Evolutionary conservation across 2,888 invertebrate genomes (phyloP), one percentile per base, ranked within the genome.

Genomic region (Chouioia cunea): DNA sequence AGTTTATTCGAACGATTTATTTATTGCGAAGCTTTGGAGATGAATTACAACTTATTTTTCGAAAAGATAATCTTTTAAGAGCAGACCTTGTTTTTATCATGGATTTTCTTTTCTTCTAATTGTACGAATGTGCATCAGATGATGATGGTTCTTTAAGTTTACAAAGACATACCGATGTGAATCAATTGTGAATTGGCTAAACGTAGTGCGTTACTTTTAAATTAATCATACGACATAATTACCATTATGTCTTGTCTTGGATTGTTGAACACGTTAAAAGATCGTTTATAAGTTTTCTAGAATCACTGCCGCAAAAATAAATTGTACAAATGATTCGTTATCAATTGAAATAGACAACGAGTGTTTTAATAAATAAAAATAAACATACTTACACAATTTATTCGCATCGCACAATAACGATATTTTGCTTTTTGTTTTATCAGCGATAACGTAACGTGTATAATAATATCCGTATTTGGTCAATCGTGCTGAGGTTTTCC

Each of bases 401-500:
- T 67, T 66, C 16, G 46, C 60, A 71, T 71, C 57, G 48, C 20
- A 66, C 62, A 53, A 63, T 47, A 67, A 64, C 57, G 56, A 63
- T n/a, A 18, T 20, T 62, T 48, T 48, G n/a, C 44, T 23, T 48
- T 48, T 57, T 46, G 44, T 72, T 62, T 54, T 57, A 60, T 50
- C 48, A 56, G 27, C 23, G 48, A 59, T 66, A 56, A 56, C 60
- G 27, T 62, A 62, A 47, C 6, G 50, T 50, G 50, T 18, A 56
- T 23, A 54, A 52, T n/a, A 56, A 44, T 14, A 58, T 43, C 20
- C 43, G 15, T 16, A 23, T 64, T 60, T 43, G 15, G 70, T 70
- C 60, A 57, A 62, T 65, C 46, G 65, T 62, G 60, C 70, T 65
- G 65, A 70, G 70, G 65, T 70, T 70, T 62, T 70, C 62, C 27